Base-by-base conservation (phyloP, 2,888 invertebrate genomes). In the Resseliella maxima region DNA sequence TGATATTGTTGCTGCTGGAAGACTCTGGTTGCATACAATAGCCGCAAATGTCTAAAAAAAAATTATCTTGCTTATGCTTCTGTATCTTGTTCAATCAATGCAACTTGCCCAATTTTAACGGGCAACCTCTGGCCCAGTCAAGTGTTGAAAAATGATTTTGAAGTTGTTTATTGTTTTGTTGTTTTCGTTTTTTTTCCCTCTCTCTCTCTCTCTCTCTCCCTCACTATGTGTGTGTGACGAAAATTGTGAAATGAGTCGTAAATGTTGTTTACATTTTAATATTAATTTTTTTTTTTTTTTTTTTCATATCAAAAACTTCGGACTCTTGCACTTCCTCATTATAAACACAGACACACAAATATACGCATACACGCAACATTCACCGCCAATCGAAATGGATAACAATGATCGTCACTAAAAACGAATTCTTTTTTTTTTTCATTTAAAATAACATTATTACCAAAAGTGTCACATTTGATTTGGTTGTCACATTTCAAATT, bases 131-230 rank as follows among this genome's bases (percentile, higher is more conserved):
- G 72, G 15, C 15, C 72, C n/a, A 59, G 31, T 72, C 72, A 72
- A 72, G 72, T 72, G 72, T 35, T 72, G 72, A 72, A 72, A 72
- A 72, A 72, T 72, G 72, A 18, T 15, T 72, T 72, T 59, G 27
- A 59, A 24, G 31, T 31, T 72, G 72, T 18, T 50, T 72, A 59
- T 72, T 72, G 12, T 59, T 27, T 6, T 15, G 31, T 72, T 31
- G 24, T 59, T 72, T 72, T 31, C 2, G 31, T 31, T 18, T 18
- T 50, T n/a, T n/a, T n/a, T n/a, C n/a, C n/a, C n/a, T n/a, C n/a
- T n/a, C n/a, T n/a, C n/a, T n/a, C n/a, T n/a, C n/a, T n/a, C n/a
- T n/a, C n/a, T n/a, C n/a, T n/a, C n/a, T n/a, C n/a, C n/a, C n/a
- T n/a, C n/a, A n/a, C n/a, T n/a, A n/a, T n/a, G n/a, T n/a, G n/a